A percentile compares a stretch with the other conserved stretches of the same genome.
phyloP scores from a whole-genome alignment of 2,113 vertebrate species.

The Apeltes quadracus region DNA sequence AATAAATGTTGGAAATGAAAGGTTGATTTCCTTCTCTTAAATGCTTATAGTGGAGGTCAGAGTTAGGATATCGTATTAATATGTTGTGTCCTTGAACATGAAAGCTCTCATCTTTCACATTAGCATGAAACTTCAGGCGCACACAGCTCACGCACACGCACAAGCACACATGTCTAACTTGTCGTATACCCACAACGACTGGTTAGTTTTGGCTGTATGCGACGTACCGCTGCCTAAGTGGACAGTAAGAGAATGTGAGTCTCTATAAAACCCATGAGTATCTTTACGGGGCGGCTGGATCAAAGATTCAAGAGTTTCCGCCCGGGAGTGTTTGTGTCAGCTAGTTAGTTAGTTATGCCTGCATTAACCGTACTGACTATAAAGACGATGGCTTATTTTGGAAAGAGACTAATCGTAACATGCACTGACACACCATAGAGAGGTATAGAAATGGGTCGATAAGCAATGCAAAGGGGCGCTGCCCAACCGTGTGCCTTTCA shows the following conservation, averaged over 20 bases:
- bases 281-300: background rate
- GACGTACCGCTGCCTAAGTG: background rate
- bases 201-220: background rate
- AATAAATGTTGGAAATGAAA: conserved; percentile 11
- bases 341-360: background rate
- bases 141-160: background rate
- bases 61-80: conserved; percentile 23
- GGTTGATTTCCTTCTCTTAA: conserved; percentile 6
- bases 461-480: no score
- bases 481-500: no score
- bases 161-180: background rate
- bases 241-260: background rate
- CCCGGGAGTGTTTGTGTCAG: background rate
- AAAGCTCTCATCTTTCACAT: conserved; percentile 6
- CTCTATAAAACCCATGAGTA: background rate
- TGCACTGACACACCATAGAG: background rate
- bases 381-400: background rate
- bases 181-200: no score
- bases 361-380: background rate
- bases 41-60: conserved; percentile 11
- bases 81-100: conserved; percentile 36
- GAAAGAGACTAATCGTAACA: background rate
- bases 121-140: conserved; percentile 15
- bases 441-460: background rate
- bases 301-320: background rate